Base-by-base conservation (phyloP, 2,888 invertebrate genomes). In the Teleogryllus oceanicus region DNA sequence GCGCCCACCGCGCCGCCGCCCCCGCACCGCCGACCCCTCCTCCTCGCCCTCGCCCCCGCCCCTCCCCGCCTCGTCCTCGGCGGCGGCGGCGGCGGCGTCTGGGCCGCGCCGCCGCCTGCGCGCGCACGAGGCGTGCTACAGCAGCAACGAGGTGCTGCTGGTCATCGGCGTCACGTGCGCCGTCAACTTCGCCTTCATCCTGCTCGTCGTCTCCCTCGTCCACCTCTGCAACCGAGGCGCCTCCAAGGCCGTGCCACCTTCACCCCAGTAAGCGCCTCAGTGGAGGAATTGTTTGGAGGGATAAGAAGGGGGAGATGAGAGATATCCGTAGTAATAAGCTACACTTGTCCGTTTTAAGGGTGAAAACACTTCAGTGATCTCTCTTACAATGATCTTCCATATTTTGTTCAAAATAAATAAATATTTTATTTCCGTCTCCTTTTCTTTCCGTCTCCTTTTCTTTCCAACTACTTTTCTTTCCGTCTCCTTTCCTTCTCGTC, bases 141-240 rank as follows among this genome's bases (percentile, higher is more conserved):
- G 83, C 50, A 84, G 84, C 37, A 84, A 84, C 80, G 84, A 85
- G 82, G 85, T 85, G 18, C 83, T 85, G 49, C 81, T 84, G 77
- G 84, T 85, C 37, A 85, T 85, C 50, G 85, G 83, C 18, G 82
- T 85, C 80, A 85, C 85, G n/a, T 85, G 85, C 79, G 84, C 84
- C n/a, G 83, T 85, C 62, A 85, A 85, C 83, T 84, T 85, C 80
- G 84, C 85, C 76, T 85, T 85, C 83, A 84, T 85, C 78, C 80
- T 84, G 62, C 81, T 84, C 20, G 84, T 85, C 12, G 84, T 85
- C 84, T 83, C 83, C 49, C 84, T 85, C 80, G 85, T 85, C n/a
- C 84, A 85, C 81, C 83, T 84, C 78, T 84, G 84, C 82, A 84
- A 78, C 78, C 24, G 80, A 18, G 37, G n/a, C 16, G 49, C 77